Base-by-base conservation (phyloP, 2,888 invertebrate species). In the Sphaerophoria taeniata region DNA sequence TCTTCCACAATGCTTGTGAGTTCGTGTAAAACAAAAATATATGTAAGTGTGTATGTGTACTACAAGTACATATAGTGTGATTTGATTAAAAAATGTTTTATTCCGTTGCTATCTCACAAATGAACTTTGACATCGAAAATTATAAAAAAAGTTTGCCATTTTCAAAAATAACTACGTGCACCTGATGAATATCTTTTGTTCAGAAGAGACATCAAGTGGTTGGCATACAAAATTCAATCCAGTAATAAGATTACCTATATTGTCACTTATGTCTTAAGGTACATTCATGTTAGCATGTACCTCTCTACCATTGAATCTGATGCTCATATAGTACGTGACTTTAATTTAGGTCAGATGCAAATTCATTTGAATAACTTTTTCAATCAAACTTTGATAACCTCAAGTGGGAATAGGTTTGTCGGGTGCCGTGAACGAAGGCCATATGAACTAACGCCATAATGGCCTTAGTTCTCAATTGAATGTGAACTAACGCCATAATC, bases 311-410 rank as follows among this genome's bases (percentile, higher is more conserved):
- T 24, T 24, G 2, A 24, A 24, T 24, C 24, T 24, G 24, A 11
- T 0, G 1, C 11, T 11, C n/a, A 2, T n/a, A 4, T 24, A 6
- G 75, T 79, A 84, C 84, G 84, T 84, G 79, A 79, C 55, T 65
- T 75, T 60, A 67, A 79, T 84, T 71, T 71, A 84, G 84, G 84
- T 79, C 84, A 84, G 84, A 84, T 84, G 84, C 79, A 84, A 84
- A 79, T 79, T 79, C 65, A 72, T 79, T 79, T 75, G 71, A 84
- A 79, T 75, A 84, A 84, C 79, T 84, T 84, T 84, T 84, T 84
- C 84, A 79, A 84, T 84, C 75, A 79, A 84, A 79, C 79, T 84
- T 84, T 61, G 47, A 79, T 74, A 67, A 74, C 34, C 31, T 36
- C 63, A 84, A 79, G 79, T 84, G 79, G 79, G 70, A 78, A 67